Evolutionary conservation across 2,797 vertebrate genomes (phyloP).

Genomic region (Spinus pinus): DNA sequence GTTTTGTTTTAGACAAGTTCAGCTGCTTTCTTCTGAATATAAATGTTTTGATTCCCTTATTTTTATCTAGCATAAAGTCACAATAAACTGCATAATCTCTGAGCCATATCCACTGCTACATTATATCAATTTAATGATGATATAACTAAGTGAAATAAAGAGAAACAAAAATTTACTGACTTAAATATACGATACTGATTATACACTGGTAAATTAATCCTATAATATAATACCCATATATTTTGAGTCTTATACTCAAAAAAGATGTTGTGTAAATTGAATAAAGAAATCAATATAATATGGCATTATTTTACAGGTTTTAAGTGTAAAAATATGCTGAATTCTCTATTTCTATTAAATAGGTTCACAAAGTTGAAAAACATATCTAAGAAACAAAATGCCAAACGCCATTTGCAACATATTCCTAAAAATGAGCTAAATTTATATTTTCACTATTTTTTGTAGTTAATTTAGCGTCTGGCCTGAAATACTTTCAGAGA

Average conservation of each 20-base stretch:
- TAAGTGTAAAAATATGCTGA: background rate
- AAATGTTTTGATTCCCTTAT: background rate
- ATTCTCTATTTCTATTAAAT: background rate
- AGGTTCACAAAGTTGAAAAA: background rate
- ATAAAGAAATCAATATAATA: background rate
- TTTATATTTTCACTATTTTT: background rate
- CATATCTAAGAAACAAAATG: background rate
- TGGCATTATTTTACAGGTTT: background rate
- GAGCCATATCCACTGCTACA: background rate
- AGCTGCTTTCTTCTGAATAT: background rate
- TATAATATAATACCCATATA: background rate
- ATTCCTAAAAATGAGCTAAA: background rate
- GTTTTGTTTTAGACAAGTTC: background rate
- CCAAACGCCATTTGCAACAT: background rate
- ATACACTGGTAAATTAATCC: background rate
- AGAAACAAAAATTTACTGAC: background rate
- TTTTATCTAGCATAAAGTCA: constrained; percentile 5
- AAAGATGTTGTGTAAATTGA: background rate
- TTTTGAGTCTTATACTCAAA: background rate
- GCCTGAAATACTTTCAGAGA: background rate
- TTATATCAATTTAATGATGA: background rate
- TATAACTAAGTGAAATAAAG: constrained; percentile 15
- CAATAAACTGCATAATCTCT: background rate
- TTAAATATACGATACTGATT: background rate
- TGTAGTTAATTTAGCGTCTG: background rate